phyloP scores from a whole-genome alignment of 2,888 invertebrate species.

The Acleris sparsana region DNA sequence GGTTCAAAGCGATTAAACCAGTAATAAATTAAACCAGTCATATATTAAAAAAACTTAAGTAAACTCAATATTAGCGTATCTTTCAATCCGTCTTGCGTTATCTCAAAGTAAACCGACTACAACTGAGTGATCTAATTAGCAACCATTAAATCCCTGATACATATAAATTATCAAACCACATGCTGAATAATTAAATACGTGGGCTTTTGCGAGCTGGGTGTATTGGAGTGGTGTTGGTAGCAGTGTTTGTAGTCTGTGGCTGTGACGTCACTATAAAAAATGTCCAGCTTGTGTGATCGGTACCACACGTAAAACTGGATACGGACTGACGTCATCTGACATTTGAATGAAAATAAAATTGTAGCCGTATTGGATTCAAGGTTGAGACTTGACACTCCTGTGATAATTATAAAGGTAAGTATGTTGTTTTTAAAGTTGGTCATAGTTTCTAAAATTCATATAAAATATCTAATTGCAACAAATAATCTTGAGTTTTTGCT shows the following conservation, averaged over 20 bases:
- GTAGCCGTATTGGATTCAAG: neutral
- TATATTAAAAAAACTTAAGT: constrained; percentile 32
- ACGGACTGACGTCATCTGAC: constrained; percentile 6
- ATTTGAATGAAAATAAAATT: constrained; percentile 5
- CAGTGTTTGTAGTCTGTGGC: constrained; percentile 41
- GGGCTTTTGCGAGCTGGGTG: constrained; percentile 18
- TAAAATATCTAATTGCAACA: too few relatives aligned
- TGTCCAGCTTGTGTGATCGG: constrained; percentile 14
- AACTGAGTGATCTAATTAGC: constrained; percentile 63
- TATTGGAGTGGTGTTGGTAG: constrained; percentile 29
- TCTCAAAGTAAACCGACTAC: constrained; percentile 49
- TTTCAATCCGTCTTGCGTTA: constrained; percentile 47
- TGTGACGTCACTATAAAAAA: constrained; percentile 32
- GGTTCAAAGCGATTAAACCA: constrained; percentile 25
- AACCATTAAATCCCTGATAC: constrained; percentile 60
- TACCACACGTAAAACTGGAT: constrained; percentile 2
- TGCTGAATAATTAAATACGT: constrained; percentile 25
- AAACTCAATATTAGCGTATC: constrained; percentile 41
- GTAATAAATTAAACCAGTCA: constrained; percentile 34
- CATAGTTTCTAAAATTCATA: too few relatives aligned
- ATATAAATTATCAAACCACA: constrained; percentile 53
- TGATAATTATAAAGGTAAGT: too few relatives aligned
- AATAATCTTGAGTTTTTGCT: too few relatives aligned
- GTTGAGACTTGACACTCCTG: neutral
- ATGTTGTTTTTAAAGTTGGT: too few relatives aligned